phyloP scores from a whole-genome alignment of 53 echinoderm and acorn worm species.

The Zoroaster sp. region DNA sequence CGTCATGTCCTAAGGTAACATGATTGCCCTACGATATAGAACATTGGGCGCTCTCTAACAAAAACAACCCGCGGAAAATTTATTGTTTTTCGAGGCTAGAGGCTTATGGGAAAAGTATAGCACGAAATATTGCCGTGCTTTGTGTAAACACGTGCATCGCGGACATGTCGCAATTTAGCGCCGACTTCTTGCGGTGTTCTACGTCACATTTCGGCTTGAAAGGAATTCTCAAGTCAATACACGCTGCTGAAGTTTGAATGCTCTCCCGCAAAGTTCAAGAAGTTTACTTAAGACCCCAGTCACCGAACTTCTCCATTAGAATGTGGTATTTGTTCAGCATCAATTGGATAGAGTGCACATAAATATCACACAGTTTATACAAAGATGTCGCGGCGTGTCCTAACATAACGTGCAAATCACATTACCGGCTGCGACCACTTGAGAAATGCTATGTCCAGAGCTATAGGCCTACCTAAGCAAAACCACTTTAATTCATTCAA shows the following conservation, averaged over 20 bases:
- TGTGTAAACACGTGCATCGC: not conserved
- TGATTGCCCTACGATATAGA: not conserved
- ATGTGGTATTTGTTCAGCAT: not conserved
- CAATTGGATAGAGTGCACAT: constrained; percentile 36
- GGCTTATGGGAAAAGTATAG: not conserved
- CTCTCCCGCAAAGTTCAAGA: not conserved
- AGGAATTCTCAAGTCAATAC: not conserved
- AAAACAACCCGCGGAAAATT: constrained; percentile 8
- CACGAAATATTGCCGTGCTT: not conserved
- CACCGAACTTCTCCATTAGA: not conserved
- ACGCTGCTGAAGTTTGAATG: not conserved
- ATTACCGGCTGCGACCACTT: not conserved
- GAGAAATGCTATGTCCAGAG: too few relatives aligned
- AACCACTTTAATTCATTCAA: too few relatives aligned
- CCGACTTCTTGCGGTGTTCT: not conserved
- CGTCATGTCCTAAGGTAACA: not conserved
- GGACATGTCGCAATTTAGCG: not conserved
- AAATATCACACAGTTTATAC: not conserved
- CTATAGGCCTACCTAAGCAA: too few relatives aligned
- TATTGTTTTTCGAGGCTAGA: constrained; percentile 15
- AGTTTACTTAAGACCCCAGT: constrained; percentile 3
- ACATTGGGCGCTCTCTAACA: not conserved
- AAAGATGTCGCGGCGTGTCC: not conserved
- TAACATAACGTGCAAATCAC: not conserved
- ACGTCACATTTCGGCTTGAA: not conserved